Conservation (phyloP, 2,113 vertebrate species). For the Caracal caracal region DNA sequence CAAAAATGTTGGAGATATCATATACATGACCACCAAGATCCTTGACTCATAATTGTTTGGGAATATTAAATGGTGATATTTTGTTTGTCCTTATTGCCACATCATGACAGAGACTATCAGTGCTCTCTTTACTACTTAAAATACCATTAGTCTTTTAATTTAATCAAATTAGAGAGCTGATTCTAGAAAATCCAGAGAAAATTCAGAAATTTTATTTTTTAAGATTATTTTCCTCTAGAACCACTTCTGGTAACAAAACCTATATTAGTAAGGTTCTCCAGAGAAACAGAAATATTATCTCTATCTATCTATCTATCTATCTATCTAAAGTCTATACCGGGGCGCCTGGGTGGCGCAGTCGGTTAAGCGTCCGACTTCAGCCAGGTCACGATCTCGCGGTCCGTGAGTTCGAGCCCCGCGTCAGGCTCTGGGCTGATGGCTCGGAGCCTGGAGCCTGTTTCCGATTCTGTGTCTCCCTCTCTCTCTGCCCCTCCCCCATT, state of each 20-base stretch:
- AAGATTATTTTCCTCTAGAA: not conserved
- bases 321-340: too few relatives aligned
- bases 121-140: not conserved
- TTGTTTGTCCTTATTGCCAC: not conserved
- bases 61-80: not conserved
- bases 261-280: not conserved
- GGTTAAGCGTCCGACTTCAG: too few relatives aligned
- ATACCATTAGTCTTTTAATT: not conserved
- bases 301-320: not conserved
- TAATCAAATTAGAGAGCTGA: not conserved
- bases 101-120: not conserved
- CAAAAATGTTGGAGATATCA: not conserved
- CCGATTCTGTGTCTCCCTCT: too few relatives aligned
- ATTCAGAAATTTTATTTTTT: not conserved
- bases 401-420: too few relatives aligned
- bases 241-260: not conserved
- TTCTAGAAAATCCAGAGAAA: not conserved
- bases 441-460: too few relatives aligned
- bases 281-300: not conserved
- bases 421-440: too few relatives aligned
- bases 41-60: not conserved
- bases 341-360: too few relatives aligned
- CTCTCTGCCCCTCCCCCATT: too few relatives aligned
- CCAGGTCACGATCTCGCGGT: too few relatives aligned
- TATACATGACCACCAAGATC: not conserved